These are phyloP conservation scores for Eulemur mongoz DNA, from an alignment of 2,797 vertebrate species.

Conservation along the genomic window DNA sequence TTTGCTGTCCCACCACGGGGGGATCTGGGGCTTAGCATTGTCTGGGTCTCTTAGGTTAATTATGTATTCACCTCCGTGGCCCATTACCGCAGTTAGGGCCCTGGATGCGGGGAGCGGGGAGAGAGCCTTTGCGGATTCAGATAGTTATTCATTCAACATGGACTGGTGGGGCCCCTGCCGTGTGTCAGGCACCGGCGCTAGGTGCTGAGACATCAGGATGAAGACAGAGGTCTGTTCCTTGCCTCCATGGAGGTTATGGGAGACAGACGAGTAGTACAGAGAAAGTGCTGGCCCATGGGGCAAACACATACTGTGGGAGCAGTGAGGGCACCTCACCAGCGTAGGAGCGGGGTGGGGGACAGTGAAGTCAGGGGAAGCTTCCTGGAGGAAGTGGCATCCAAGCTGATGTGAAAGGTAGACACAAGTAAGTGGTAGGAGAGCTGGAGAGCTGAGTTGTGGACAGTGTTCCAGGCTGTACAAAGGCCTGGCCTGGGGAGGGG, in stretches of 20 bases:
- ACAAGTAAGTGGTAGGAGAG: background rate
- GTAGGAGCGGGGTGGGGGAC: background rate
- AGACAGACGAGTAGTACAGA: background rate
- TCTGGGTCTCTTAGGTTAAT: background rate
- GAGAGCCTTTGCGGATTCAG: background rate
- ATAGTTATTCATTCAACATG: background rate
- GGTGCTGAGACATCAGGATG: background rate
- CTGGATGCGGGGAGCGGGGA: background rate
- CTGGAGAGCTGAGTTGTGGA: background rate
- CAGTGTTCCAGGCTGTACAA: background rate
- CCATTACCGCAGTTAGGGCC: background rate
- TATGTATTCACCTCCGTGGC: background rate
- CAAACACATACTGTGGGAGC: background rate
- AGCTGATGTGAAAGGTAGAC: background rate
- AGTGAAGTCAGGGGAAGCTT: background rate
- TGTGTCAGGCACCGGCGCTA: accelerated
- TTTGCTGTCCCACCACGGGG: background rate
- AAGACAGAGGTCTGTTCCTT: background rate
- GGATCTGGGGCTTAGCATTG: background rate
- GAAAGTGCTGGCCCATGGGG: background rate
- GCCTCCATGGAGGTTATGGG: background rate
- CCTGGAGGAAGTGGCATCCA: background rate
- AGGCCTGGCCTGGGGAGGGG: background rate
- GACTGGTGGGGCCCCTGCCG: background rate
- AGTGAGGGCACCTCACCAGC: background rate